Evolutionary conservation across 2,113 vertebrate species (phyloP), one percentile per base, ranked within the genome.

Genomic region (Carollia perspicillata): DNA sequence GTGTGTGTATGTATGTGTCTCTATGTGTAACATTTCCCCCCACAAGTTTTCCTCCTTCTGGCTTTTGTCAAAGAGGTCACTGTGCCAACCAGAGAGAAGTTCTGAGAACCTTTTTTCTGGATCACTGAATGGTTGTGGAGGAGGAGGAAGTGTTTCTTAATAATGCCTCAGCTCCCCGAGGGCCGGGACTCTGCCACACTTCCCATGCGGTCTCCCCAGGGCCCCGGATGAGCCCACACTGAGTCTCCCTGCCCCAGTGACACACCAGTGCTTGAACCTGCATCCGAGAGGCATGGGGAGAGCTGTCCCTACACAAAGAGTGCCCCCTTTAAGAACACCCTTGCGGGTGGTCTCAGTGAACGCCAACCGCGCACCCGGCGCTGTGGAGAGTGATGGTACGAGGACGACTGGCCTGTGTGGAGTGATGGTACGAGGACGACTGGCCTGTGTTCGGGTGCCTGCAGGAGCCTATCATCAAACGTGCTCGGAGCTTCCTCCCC

Each of bases 71-170:
- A 6, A 77, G 68, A 20, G 22, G 6, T 80, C 53, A 44, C n/a
- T 44, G 13, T 79, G 84, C 63, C 87, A 86, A 83, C 14, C 53
- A 77, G 68, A 87, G 11, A 13, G 11, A 81, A 69, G 49, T 77
- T 72, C 94, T 80, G 42, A 68, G 79, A 96, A 92, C 66, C 60
- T 30, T 85, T 89, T 35, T 84, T 83, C 89, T 28, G 53, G 51
- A 55, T 68, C 40, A 30, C 37, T 22, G 72, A 8, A 23, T 0
- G 12, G 12, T 53, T 94, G 55, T 60, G 22, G 80, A 75, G 87
- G 79, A 96, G 49, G 16, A 83, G 68, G 79, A 94, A 94, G 44
- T 2, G 11, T 40, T 75, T 94, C n/a, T 8, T 26, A 13, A 55
- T 37, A 35, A 72, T 4, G 44, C 66, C 77, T 81, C 86, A 47